A percentile compares a stretch with the other conserved stretches of the same genome.
Conservation (phyloP, 2,797 vertebrate species). For the Cichlasoma orientale region DNA sequence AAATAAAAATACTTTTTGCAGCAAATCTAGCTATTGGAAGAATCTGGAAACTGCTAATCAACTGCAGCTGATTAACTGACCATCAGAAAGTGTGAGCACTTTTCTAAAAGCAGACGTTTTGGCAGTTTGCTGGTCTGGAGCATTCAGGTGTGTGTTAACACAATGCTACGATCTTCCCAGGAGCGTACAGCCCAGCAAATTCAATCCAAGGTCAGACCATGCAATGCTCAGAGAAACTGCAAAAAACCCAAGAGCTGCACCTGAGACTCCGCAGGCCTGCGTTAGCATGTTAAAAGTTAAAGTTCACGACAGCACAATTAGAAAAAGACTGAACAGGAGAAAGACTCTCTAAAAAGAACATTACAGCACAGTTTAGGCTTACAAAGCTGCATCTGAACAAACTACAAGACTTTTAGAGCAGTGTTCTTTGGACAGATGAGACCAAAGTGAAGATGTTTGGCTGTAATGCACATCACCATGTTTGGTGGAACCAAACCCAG, state of each 20-base stretch:
- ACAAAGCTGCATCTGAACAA: neutral
- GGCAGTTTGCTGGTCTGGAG: no score
- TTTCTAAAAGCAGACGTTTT: no score
- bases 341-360: no score
- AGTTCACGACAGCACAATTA: neutral
- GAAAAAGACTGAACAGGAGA: no score
- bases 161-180: neutral
- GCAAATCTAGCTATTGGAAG: neutral
- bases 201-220: neutral
- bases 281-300: rapidly evolving
- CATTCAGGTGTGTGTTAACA: no score
- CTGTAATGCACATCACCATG: neutral
- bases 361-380: no score
- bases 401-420: neutral
- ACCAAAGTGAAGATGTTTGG: neutral
- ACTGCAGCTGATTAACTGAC: neutral
- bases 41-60: neutral
- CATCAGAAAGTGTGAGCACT: no score
- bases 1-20: neutral
- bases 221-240: no score
- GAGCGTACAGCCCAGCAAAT: neutral
- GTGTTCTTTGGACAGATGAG: neutral
- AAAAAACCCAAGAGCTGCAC: neutral
- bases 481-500: no score
- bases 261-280: neutral